Base-by-base conservation (phyloP, 1,140 invertebrate species). In the Sipha flava region DNA sequence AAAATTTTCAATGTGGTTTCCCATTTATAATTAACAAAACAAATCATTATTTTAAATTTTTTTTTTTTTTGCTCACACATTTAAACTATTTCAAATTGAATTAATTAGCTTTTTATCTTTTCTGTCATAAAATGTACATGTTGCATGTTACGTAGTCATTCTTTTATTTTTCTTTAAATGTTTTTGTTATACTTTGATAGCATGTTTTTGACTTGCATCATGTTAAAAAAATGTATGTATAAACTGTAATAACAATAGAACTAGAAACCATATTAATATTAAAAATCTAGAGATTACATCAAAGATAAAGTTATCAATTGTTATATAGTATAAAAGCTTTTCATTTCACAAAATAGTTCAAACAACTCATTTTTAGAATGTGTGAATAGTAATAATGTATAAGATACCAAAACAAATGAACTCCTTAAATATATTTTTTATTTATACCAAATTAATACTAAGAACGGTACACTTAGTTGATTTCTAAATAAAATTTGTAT, bases 101-200 rank as follows among this genome's bases (percentile, higher is more conserved):
- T 62, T 34, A 16, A 40, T 40, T 26, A 81, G 26, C 62, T 43
- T 79, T 80, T 66, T 72, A 47, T 47, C 5, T 23, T 79, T 64
- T 81, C n/a, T 73, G 21, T 52, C 43, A 72, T 68, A 47, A 43
- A 29, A 43, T 37, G 21, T 68, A 68, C 79, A 80, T 47, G 31
- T 47, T 80, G 62, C 45, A 66, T 40, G 40, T 68, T 37, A 40
- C 31, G n/a, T 64, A 64, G 23, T 80, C n/a, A 52, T 29, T 31
- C 18, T 12, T n/a, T 54, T 75, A 57, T 10, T 75, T 57, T 54
- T 52, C 26, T 12, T 49, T 54, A 21, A 64, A 64, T 64, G 14
- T 57, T 57, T 57, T 57, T 57, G 29, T 57, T 57, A 57, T 57
- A 16, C 14, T 64, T 37, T 37, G 7, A 64, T 64, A 21, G 62